Evolutionary conservation across 2,888 invertebrate genomes (phyloP).

Genomic region (Melipona bicolor): DNA sequence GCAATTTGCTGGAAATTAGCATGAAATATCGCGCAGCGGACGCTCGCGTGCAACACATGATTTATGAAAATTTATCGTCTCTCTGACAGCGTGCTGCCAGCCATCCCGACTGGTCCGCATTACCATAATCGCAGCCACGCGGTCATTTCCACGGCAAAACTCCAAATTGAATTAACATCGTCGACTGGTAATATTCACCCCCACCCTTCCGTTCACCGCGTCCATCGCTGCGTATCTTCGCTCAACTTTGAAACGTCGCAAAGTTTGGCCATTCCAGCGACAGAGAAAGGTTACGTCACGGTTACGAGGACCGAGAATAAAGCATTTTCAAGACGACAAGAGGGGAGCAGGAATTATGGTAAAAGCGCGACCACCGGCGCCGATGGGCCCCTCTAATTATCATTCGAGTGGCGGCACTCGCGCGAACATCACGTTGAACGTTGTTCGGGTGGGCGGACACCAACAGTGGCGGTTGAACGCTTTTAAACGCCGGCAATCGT

Average conservation of each 20-base stretch:
- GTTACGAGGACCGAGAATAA: not conserved
- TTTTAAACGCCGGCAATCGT: slow-evolving; percentile 68
- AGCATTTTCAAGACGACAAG: slow-evolving; percentile 18
- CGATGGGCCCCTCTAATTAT: slow-evolving; percentile 71
- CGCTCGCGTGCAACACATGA: slow-evolving; percentile 22
- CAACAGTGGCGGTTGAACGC: slow-evolving; percentile 51
- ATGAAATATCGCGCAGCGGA: slow-evolving; percentile 51
- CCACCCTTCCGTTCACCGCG: not conserved
- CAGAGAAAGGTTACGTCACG: not conserved
- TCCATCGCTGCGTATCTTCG: not conserved
- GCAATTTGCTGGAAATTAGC: slow-evolving; percentile 70
- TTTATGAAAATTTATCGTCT: slow-evolving; percentile 53
- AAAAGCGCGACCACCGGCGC: slow-evolving; percentile 64
- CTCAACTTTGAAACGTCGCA: not conserved
- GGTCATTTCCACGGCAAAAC: slow-evolving; percentile 20
- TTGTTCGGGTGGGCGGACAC: slow-evolving; percentile 28
- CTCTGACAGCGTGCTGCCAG: slow-evolving; percentile 24
- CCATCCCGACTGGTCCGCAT: slow-evolving; percentile 4
- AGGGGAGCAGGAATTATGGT: slow-evolving; percentile 36
- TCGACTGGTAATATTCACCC: not conserved
- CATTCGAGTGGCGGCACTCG: slow-evolving; percentile 53
- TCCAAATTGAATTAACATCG: slow-evolving; percentile 32
- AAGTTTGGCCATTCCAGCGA: too few relatives aligned
- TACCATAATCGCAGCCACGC: slow-evolving; percentile 34
- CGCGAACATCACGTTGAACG: slow-evolving; percentile 49